Evolutionary conservation across 1,140 invertebrate genomes (phyloP).

Genomic region (Apocrypta bakeri): DNA sequence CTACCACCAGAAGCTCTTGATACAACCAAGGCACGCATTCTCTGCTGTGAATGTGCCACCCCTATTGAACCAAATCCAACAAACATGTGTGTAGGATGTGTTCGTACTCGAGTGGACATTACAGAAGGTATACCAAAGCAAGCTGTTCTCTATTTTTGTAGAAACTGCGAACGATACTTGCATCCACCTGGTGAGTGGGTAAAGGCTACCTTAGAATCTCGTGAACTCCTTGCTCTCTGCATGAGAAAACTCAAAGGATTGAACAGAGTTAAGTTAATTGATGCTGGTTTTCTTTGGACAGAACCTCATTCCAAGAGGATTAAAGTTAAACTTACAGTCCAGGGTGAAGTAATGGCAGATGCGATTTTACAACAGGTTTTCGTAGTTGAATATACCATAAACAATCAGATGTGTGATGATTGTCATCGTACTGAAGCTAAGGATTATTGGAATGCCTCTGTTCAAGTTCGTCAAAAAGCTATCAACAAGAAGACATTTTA

Average conservation of each 20-base stretch:
- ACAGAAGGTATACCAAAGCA: slow-evolving; percentile 98
- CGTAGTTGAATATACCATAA: slow-evolving; percentile 93
- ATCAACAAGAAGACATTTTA: slow-evolving; percentile 99
- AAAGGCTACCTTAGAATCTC: slow-evolving; percentile 90
- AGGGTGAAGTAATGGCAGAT: slow-evolving; percentile 92
- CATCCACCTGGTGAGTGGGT: slow-evolving; percentile 96
- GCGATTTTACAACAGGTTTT: slow-evolving; percentile 93
- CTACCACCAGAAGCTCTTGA: not conserved
- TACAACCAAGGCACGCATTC: slow-evolving; percentile 59
- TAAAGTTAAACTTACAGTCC: slow-evolving; percentile 97
- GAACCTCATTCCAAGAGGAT: slow-evolving; percentile 99
- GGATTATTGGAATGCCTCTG: slow-evolving; percentile 95
- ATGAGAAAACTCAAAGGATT: slow-evolving; percentile 95
- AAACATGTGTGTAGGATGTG: slow-evolving; percentile 97
- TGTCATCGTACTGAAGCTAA: slow-evolving; percentile 98
- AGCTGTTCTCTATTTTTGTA: slow-evolving; percentile 90
- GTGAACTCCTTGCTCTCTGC: slow-evolving; percentile 93
- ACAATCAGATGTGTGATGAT: slow-evolving; percentile 97
- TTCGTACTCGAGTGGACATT: slow-evolving; percentile 93
- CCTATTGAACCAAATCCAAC: slow-evolving; percentile 94
- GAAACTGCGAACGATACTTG: slow-evolving; percentile 94
- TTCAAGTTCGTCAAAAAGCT: slow-evolving; percentile 90
- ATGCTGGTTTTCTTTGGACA: slow-evolving; percentile 99
- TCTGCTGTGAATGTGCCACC: slow-evolving; percentile 88
- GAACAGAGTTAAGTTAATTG: slow-evolving; percentile 91